Evolutionary conservation across 2,113 vertebrate genomes (phyloP).

Genomic region (Clarias gariepinus): DNA sequence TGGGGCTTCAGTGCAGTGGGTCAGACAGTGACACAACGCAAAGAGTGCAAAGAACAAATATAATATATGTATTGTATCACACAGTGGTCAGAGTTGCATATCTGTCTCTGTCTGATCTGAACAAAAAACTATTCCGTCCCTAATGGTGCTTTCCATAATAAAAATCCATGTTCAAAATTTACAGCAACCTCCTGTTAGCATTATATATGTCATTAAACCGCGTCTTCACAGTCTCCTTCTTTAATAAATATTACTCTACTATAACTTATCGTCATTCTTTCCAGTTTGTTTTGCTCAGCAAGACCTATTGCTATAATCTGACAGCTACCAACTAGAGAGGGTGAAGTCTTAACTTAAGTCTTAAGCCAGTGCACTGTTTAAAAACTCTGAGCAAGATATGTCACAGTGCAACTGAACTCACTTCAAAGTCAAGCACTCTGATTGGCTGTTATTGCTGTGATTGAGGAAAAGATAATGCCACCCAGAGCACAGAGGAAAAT

Average conservation of each 20-base stretch:
- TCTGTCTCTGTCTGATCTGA: not conserved
- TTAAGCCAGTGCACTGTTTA: not conserved
- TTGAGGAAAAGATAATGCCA: not conserved
- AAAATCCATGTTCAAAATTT: no score
- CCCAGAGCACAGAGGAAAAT: no score
- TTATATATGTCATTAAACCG: no score
- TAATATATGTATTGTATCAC: not conserved
- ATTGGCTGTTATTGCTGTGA: no score
- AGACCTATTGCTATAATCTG: not conserved
- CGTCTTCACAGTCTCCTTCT: no score
- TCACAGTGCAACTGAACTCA: not conserved
- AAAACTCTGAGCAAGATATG: not conserved
- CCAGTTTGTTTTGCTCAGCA: not conserved
- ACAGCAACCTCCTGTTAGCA: no score
- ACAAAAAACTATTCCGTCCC: not conserved
- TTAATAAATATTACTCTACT: no score
- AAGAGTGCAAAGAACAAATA: not conserved
- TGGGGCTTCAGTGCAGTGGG: slow-evolving; percentile 31
- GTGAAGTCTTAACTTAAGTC: not conserved
- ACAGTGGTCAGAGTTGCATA: not conserved
- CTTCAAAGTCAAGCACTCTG: not conserved
- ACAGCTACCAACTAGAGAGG: not conserved
- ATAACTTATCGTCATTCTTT: not conserved
- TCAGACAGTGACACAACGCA: slow-evolving; percentile 12
- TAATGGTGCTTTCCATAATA: not conserved